Base-by-base conservation (phyloP, 2,888 invertebrate species). In the Hesperia comma region DNA sequence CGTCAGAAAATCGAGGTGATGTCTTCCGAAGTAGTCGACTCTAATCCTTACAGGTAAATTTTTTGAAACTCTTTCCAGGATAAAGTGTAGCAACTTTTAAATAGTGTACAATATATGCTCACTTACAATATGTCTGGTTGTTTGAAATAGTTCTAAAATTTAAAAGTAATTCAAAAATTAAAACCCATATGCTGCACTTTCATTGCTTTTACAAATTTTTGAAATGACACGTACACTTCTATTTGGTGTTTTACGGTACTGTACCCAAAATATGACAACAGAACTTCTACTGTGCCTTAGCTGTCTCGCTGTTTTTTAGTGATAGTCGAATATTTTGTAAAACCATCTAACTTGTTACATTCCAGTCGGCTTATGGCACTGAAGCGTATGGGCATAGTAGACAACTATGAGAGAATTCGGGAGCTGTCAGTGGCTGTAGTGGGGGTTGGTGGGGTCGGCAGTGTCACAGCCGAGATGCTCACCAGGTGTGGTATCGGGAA, bases 401-500 rank as follows among this genome's bases (percentile, higher is more conserved):
- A 98, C 74, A 98, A 99, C 86, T 99, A 99, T 85, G 99, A 99
- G 92, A 95, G 95, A 79, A 98, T 98, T 71, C 94, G 99, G 46
- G 95, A 96, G 41, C 95, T 95, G 84, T 95, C 98, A 0, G 97
- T 99, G 4, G 98, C 98, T 6, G 95, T 99, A 46, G 98, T 99
- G 10, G 99, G 99, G 4, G 96, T 99, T 0, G 99, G 99, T 0
- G 99, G 99, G 41, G 99, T 99, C n/a, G 99, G 99, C 51, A 99
- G 99, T 93, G 99, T 99, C 1, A 98, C 99, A 1, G 99, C 99
- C 49, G 99, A 99, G 93, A 99, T 99, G 99, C 93, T 99, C 61
- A 99, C 99, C 2, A 94, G 99, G 71, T 99, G 99, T 88, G 99
- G 99, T 1, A 97, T 99, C 74, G 99, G 99, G 71, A 98, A 99